Conservation (phyloP, 2,113 vertebrate genomes). For the Caloenas nicobarica region DNA sequence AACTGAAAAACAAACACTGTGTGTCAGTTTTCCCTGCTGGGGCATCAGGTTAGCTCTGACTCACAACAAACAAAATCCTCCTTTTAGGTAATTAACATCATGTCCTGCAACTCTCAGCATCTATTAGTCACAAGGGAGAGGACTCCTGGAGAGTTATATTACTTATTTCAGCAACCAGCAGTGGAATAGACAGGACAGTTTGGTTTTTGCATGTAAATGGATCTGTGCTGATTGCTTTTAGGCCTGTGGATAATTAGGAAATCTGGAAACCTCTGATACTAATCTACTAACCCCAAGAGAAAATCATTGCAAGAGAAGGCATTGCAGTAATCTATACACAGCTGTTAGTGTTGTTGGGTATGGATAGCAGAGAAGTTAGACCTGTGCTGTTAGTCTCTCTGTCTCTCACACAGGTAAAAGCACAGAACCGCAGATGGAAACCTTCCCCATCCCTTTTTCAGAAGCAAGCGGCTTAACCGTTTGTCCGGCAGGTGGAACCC, state of each 20-base stretch:
- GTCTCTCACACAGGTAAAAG: not conserved
- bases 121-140: not conserved
- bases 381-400: not conserved
- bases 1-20: not conserved
- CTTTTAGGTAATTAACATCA: not conserved
- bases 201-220: not conserved
- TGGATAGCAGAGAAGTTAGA: not conserved
- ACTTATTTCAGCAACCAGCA: not conserved
- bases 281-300: not conserved
- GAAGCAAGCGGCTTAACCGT: not conserved
- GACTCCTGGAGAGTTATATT: not conserved
- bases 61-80: not conserved
- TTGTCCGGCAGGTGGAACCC: conserved; percentile 61
- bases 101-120: not conserved
- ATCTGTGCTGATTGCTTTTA: not conserved
- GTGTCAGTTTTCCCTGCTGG: not conserved
- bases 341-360: not conserved
- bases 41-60: not conserved
- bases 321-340: not conserved
- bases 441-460: not conserved
- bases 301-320: not conserved
- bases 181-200: not conserved
- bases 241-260: not conserved
- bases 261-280: not conserved
- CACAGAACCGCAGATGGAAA: rapidly evolving